A percentile compares a stretch with the other conserved stretches of the same genome.
Conservation (phyloP, 2,113 vertebrate genomes). For the Alethe diademata region DNA sequence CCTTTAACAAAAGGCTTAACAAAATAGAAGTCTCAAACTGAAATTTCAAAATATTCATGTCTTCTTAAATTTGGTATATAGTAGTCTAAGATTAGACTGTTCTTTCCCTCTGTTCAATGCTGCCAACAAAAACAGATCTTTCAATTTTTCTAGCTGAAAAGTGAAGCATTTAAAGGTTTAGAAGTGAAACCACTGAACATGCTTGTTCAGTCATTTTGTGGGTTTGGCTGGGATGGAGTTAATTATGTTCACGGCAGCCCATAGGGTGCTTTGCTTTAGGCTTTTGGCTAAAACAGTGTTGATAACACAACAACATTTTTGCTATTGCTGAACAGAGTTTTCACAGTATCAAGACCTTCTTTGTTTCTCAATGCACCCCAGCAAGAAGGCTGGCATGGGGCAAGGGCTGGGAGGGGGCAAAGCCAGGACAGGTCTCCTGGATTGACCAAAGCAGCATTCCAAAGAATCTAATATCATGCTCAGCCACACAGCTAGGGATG, state of each 20-base stretch:
- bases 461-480: neutral
- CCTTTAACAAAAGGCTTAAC: neutral
- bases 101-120: neutral
- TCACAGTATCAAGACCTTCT: neutral
- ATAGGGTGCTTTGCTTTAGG: fast-evolving
- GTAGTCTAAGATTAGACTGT: neutral
- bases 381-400: neutral
- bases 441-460: neutral
- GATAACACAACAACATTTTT: neutral
- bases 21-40: neutral
- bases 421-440: neutral
- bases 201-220: neutral
- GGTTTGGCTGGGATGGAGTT: neutral
- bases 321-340: neutral
- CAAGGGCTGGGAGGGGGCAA: neutral
- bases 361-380: neutral
- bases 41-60: neutral
- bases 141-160: neutral
- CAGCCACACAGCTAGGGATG: neutral
- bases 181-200: neutral
- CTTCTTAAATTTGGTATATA: neutral
- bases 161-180: neutral
- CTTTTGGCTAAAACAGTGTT: neutral
- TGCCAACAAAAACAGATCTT: neutral
- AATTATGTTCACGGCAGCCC: neutral